Percentiles rank a stretch among this genome's conserved stretches.
Evolutionary conservation across 2,797 vertebrate genomes (phyloP).

Genomic region (Muscicapa striata): DNA sequence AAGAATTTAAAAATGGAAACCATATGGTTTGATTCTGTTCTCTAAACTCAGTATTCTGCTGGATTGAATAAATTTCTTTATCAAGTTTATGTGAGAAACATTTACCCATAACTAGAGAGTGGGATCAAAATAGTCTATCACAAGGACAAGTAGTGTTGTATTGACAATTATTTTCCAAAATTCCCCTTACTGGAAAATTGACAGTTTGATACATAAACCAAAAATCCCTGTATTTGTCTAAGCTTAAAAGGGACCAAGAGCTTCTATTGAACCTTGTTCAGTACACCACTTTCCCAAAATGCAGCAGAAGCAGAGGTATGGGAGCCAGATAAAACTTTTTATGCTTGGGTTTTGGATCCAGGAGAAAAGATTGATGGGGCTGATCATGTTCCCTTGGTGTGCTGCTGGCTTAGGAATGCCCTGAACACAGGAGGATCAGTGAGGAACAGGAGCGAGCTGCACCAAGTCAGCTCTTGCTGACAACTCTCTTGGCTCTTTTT

Average conservation of each 20-base stretch:
- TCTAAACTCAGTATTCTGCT: not conserved
- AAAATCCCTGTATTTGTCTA: not conserved
- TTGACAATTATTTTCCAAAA: not conserved
- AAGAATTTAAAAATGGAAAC: constrained; percentile 57
- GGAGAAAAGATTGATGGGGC: not conserved
- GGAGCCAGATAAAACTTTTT: not conserved
- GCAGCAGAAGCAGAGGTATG: not conserved
- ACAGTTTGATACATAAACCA: not conserved
- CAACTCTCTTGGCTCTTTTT: not conserved
- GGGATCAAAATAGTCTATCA: not conserved
- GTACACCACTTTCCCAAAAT: not conserved
- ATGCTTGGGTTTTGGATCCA: not conserved
- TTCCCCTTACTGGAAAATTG: not conserved
- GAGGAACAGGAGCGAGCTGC: not conserved
- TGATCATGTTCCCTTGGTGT: not conserved
- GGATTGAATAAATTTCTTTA: constrained; percentile 15
- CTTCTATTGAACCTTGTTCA: not conserved
- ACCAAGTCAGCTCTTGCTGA: not conserved
- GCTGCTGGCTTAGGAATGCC: not conserved
- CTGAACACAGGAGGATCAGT: not conserved
- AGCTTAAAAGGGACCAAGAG: not conserved
- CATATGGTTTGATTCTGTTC: constrained; percentile 50
- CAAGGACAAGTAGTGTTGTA: not conserved
- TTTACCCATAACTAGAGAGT: not conserved
- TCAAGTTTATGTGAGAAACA: not conserved